phyloP scores from a whole-genome alignment of 2,113 vertebrate species.

The Eclectus roratus region DNA sequence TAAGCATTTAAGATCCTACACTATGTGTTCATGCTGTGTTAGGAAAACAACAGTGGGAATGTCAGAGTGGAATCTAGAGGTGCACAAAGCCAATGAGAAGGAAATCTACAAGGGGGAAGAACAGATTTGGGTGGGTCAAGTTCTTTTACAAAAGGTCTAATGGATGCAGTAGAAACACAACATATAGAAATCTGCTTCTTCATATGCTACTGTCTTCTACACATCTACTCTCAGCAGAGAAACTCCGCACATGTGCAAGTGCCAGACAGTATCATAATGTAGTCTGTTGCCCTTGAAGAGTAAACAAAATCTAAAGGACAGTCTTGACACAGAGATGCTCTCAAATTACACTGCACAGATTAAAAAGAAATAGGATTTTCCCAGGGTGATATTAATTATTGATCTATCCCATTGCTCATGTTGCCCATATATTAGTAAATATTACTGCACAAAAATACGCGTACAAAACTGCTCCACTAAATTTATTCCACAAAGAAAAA shows the following conservation, averaged over 20 bases:
- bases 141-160: not conserved
- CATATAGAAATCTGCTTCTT: not conserved
- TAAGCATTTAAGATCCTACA: not conserved
- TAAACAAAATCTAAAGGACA: not conserved
- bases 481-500: not conserved
- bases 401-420: not conserved
- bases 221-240: not conserved
- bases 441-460: not conserved
- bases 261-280: not conserved
- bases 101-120: not conserved
- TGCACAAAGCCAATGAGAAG: not conserved
- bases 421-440: not conserved
- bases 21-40: not conserved
- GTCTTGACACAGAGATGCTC: not conserved
- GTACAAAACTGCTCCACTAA: not conserved
- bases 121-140: not conserved
- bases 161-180: not conserved
- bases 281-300: not conserved
- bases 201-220: not conserved
- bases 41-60: not conserved
- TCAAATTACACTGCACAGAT: not conserved
- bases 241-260: not conserved
- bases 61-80: not conserved
- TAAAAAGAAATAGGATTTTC: slow-evolving; percentile 2
- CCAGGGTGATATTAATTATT: not conserved